Evolutionary conservation across 2,113 vertebrate species (phyloP).

Genomic region (Pollimyrus isidori): DNA sequence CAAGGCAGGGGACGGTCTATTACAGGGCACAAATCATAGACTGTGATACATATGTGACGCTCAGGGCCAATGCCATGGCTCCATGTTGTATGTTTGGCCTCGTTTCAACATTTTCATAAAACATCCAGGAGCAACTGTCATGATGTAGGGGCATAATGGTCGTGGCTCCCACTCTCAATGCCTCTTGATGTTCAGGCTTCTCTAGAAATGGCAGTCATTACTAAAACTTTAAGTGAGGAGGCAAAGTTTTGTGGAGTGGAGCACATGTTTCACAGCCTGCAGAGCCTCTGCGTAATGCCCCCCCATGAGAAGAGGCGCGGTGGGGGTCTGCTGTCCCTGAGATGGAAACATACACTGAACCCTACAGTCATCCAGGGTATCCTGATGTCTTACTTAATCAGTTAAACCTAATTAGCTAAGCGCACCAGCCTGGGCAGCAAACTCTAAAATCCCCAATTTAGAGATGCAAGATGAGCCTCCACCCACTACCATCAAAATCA

Average conservation of each 20-base stretch:
- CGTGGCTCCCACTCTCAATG: background rate
- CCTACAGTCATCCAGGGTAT: background rate
- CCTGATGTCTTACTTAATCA: background rate
- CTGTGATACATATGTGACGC: background rate
- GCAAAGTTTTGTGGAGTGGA: background rate
- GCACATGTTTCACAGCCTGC: background rate
- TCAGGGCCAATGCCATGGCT: background rate
- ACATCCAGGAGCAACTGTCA: background rate
- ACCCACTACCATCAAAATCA: background rate
- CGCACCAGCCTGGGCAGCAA: no score
- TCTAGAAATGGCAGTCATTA: background rate
- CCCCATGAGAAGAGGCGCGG: background rate
- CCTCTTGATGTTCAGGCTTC: background rate
- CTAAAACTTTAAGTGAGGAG: background rate
- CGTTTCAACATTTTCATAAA: background rate
- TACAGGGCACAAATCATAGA: background rate
- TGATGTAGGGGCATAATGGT: background rate
- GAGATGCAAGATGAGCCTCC: background rate
- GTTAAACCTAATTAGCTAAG: slow-evolving; percentile 3
- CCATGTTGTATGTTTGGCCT: background rate
- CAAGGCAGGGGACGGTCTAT: background rate
- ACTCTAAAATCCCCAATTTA: background rate
- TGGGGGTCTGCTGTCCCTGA: background rate
- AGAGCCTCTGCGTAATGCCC: background rate
- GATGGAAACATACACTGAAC: background rate